These are phyloP conservation scores for Actinia tenebrosa DNA, from an alignment of 64 coral and sea anemone genomes.

Conservation along the genomic window DNA sequence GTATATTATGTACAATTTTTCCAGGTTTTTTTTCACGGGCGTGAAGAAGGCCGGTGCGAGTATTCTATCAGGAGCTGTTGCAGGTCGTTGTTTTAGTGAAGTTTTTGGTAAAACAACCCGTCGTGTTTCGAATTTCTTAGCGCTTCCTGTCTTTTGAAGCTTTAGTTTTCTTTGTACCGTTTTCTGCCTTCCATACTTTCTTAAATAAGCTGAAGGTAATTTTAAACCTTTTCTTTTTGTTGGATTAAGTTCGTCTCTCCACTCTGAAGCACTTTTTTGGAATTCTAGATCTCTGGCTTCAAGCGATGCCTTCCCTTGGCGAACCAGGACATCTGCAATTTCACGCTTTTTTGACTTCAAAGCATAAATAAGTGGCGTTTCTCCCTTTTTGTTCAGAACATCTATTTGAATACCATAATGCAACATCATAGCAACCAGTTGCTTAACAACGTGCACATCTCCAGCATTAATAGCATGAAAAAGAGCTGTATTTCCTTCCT, in stretches of 20 bases:
- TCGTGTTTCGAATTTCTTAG: background rate
- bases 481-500: conserved; percentile 62
- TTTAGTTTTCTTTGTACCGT: background rate
- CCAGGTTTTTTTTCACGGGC: conserved; percentile 43
- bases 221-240: background rate
- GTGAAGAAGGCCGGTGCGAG: conserved; percentile 3
- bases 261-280: conserved; percentile 53
- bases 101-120: background rate
- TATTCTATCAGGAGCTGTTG: conserved; percentile 26
- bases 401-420: conserved; percentile 61
- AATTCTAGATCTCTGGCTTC: conserved; percentile 50
- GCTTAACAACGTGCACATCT: conserved; percentile 58
- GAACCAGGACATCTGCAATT: conserved; percentile 55
- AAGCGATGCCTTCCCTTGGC: conserved; percentile 61
- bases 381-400: conserved; percentile 51
- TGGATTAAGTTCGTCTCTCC: conserved; percentile 32
- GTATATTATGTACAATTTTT: conserved; percentile 52
- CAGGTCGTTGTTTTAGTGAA: background rate
- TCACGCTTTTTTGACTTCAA: conserved; percentile 47
- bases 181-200: background rate
- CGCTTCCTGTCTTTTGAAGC: conserved; percentile 7
- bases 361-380: conserved; percentile 76
- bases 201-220: conserved; percentile 5
- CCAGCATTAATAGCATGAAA: conserved; percentile 72
- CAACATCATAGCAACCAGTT: conserved; percentile 63